These are phyloP conservation scores for Myripristis murdjan DNA, from an alignment of 2,797 vertebrate species.

Conservation along the genomic window DNA sequence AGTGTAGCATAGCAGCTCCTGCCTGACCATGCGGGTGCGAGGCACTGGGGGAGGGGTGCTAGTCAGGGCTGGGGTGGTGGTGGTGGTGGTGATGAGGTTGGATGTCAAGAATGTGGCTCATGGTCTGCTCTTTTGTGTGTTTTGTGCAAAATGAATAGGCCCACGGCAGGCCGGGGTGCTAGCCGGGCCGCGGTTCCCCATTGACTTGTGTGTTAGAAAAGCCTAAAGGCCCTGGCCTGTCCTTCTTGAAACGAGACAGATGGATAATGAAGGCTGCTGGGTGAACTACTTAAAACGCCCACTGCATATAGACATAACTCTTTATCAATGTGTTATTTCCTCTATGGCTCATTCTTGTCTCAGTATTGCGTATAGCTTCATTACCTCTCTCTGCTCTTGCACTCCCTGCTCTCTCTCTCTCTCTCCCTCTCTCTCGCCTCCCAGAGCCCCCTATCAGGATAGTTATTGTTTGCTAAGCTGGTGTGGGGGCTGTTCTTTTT, in stretches of 20 bases:
- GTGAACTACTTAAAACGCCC: slow-evolving; percentile 75
- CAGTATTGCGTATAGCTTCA: slow-evolving; percentile 39
- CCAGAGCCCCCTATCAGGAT: slow-evolving; percentile 63
- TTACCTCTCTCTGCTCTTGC: slow-evolving; percentile 39
- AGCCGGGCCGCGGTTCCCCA: slow-evolving; percentile 63
- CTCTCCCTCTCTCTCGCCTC: slow-evolving; percentile 40
- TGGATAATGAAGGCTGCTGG: slow-evolving; percentile 69
- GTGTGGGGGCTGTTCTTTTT: slow-evolving; percentile 69
- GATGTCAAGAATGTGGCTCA: slow-evolving; percentile 88
- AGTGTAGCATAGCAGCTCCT: slow-evolving; percentile 72
- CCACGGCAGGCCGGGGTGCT: slow-evolving; percentile 74
- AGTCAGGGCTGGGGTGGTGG: slow-evolving; percentile 70
- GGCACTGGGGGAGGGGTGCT: slow-evolving; percentile 78
- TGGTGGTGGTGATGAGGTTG: slow-evolving; percentile 80
- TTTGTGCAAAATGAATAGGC: slow-evolving; percentile 83
- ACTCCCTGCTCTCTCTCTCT: slow-evolving; percentile 21
- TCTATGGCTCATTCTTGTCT: slow-evolving; percentile 60
- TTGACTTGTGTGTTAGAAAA: slow-evolving; percentile 76
- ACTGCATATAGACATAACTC: slow-evolving; percentile 69
- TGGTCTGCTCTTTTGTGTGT: slow-evolving; percentile 87
- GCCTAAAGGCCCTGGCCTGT: slow-evolving; percentile 72
- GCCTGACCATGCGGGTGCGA: slow-evolving; percentile 74
- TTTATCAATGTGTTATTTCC: slow-evolving; percentile 63
- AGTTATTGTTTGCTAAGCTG: slow-evolving; percentile 78
- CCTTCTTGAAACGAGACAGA: slow-evolving; percentile 72